phyloP scores from a whole-genome alignment of 2,113 vertebrate genomes.

The Channa maculata region DNA sequence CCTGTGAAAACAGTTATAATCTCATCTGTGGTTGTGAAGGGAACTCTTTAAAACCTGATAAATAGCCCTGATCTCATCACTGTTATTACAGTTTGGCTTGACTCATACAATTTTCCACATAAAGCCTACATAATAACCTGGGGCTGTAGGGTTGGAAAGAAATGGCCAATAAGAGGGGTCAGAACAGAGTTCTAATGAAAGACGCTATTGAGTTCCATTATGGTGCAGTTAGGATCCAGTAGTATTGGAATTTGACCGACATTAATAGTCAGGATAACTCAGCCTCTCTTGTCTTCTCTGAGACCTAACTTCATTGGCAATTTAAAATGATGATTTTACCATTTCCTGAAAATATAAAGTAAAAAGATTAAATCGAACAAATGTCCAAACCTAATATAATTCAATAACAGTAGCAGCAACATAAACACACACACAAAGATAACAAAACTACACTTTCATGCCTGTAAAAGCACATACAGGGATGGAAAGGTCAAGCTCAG shows the following conservation, averaged over 20 bases:
- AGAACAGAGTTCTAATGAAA: neutral
- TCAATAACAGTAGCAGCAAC: too few species aligned
- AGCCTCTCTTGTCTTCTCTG: neutral
- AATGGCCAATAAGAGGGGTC: neutral
- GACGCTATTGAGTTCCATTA: neutral
- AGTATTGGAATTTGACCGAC: neutral
- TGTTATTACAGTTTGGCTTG: neutral
- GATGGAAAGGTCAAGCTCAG: too few species aligned
- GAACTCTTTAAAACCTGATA: neutral
- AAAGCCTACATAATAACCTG: neutral
- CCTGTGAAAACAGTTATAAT: neutral
- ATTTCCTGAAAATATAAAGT: neutral
- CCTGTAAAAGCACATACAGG: too few species aligned
- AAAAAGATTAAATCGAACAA: too few species aligned
- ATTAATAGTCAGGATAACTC: neutral
- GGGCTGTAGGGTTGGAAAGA: neutral
- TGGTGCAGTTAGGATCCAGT: neutral
- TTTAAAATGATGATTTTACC: too few species aligned
- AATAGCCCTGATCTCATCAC: neutral
- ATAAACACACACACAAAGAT: too few species aligned
- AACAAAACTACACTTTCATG: too few species aligned
- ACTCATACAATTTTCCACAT: neutral
- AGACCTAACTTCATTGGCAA: neutral
- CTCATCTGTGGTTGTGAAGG: neutral
- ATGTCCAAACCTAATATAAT: too few species aligned